phyloP scores from a whole-genome alignment of 2,888 invertebrate genomes.

The Sarcophaga rosellei region DNA sequence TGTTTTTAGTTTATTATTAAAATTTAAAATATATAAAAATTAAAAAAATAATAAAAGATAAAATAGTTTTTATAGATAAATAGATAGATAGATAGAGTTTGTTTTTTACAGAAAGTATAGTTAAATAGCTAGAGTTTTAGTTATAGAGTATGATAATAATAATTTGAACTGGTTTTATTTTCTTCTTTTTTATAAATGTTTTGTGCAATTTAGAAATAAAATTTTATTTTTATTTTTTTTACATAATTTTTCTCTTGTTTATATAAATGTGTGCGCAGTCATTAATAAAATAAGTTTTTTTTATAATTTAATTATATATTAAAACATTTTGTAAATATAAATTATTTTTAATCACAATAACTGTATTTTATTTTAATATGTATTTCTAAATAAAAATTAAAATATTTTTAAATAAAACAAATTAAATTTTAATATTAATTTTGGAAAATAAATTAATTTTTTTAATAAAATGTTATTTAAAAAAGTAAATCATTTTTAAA shows the following conservation, averaged over 20 bases:
- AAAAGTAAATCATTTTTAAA: no score
- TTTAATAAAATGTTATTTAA: no score
- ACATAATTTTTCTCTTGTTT: constrained; percentile 35
- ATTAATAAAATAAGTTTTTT: not conserved
- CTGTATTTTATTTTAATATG: no score
- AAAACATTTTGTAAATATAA: no score
- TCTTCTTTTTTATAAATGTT: constrained; percentile 24
- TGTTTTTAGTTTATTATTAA: constrained; percentile 31
- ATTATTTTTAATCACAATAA: no score
- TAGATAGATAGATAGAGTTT: constrained; percentile 16
- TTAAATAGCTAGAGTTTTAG: constrained; percentile 6
- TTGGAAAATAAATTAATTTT: no score
- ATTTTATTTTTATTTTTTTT: constrained; percentile 24
- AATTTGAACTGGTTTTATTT: constrained; percentile 65
- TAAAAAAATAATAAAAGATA: constrained; percentile 20
- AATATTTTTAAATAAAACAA: no score
- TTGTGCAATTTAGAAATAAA: constrained; percentile 62
- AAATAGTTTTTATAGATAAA: constrained; percentile 8
- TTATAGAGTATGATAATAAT: constrained; percentile 49
- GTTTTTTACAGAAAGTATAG: constrained; percentile 62
- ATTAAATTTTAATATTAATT: no score
- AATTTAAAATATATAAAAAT: constrained; percentile 47
- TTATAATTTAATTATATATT: no score
- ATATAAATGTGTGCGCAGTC: constrained; percentile 64
- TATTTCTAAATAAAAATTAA: no score